Base-by-base conservation (phyloP, 2,797 vertebrate species). In the Danio jaintianensis region DNA sequence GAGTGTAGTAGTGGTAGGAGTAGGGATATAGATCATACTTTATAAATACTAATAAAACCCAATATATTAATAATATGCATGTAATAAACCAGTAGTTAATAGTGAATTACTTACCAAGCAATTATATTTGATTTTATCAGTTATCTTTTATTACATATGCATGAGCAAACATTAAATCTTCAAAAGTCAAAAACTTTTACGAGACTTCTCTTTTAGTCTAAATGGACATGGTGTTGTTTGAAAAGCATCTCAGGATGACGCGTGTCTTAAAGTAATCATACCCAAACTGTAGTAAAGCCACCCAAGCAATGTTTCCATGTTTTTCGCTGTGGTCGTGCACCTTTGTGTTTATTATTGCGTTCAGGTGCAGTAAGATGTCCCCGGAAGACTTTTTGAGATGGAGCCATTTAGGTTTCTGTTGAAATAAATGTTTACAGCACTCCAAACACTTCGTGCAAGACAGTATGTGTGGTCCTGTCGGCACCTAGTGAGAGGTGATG, bases 371-470 rank as follows among this genome's bases (percentile, higher is more conserved):
- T 86, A 84, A 82, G 84, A 88, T 86, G 86, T 86, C 90, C 79
- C 85, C 87, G 85, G 56, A 29, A 70, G 48, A 68, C 80, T 74
- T 76, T 85, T 81, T 85, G 82, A 84, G 74, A 86, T 62, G 80
- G 82, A 81, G 75, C 75, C 83, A 72, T 85, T 85, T 85, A 88
- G 83, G 87, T 91, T 91, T 91, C 86, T 87, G 89, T 89, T 50
- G 86, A 90, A 92, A 91, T 91, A 91, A 93, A 94, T 94, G 92
- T 94, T 95, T 93, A 94, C 87, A 87, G 90, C 93, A 92, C 93
- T 94, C 92, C 93, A 90, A 90, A 90, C 90, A 89, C 91, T 92
- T 92, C 88, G 91, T 91, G 88, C 87, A 84, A 91, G 90, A 88
- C 91, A 64, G 82, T 91, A 87, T 92, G 94, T 94, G 94, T 95